Evolutionary conservation across 2,797 vertebrate genomes (phyloP), one percentile per base, ranked within the genome.

Genomic region (Vultur gryphus): DNA sequence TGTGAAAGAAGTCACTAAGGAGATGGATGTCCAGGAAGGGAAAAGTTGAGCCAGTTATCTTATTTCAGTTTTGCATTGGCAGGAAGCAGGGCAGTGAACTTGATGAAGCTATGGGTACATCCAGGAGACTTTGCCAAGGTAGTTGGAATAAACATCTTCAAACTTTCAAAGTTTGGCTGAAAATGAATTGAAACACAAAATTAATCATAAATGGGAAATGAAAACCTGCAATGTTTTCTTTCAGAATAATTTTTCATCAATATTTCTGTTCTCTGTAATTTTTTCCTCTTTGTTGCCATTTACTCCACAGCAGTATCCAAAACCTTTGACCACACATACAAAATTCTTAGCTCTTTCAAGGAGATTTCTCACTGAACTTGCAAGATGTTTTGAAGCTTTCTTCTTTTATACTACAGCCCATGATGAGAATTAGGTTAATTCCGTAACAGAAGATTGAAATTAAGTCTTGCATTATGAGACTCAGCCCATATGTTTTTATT

Each of bases 111-210:
- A 13, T 24, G 13, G 26, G 5, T 44, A 26, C 11, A 33, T 75
- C 31, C 43, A 65, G 49, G n/a, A 79, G 18, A 35, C 20, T 54
- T 75, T 84, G n/a, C 19, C 33, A 78, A 10, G n/a, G 41, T 13
- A 83, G 29, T 9, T 69, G 39, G 16, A 24, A 44, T 44, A 84
- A 66, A 3, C 1, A 5, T n/a, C 91, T 77, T 69, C 67, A 65
- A 23, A 41, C 23, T 84, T 93, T 88, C 87, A 96, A 59, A 33
- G 39, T 6, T 20, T 86, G 57, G 72, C 93, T 97, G 66, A 62
- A 97, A 96, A 84, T 1, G 0, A 84, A 94, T 82, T 28, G 23
- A 85, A 93, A 59, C 21, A 94, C 9, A 54, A 84, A 70, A 71
- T 57, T 52, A 91, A 62, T 43, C 10, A 67, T 64, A 59, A 65